phyloP scores from a whole-genome alignment of 1,140 invertebrate species.

The Drosophila murphyi region DNA sequence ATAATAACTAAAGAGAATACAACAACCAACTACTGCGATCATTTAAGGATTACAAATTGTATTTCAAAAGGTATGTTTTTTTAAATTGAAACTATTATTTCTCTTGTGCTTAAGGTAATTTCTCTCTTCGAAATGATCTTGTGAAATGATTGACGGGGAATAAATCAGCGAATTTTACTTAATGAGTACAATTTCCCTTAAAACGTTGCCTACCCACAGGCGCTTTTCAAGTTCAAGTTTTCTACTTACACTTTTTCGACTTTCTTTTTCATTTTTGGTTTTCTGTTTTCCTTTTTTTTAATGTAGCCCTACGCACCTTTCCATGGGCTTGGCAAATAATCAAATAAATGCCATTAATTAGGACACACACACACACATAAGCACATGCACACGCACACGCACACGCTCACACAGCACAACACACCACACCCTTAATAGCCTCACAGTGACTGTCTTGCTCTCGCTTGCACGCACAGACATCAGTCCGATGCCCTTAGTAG shows the following conservation, averaged over 20 bases:
- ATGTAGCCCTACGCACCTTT: constrained; percentile 53
- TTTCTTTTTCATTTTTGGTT: constrained; percentile 5
- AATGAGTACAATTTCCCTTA: not conserved
- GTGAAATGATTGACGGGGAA: too few species aligned
- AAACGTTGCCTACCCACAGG: constrained; percentile 47
- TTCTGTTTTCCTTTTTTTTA: constrained; percentile 41
- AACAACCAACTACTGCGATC: constrained; percentile 16
- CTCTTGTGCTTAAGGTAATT: not conserved
- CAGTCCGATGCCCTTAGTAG: not conserved
- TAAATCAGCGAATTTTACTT: not conserved
- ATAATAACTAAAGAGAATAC: constrained; percentile 17
- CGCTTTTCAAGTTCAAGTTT: constrained; percentile 40
- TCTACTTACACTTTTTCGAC: constrained; percentile 6
- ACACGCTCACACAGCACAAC: not conserved
- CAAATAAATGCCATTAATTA: constrained; percentile 80
- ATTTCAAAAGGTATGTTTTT: constrained; percentile 40
- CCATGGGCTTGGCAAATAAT: constrained; percentile 51
- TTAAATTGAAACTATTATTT: not conserved
- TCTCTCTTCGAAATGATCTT: not conserved
- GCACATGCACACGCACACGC: constrained; percentile 16
- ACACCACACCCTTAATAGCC: constrained; percentile 45
- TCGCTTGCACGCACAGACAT: not conserved
- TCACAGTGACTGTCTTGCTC: not conserved
- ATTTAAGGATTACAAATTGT: constrained; percentile 30
- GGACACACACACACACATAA: constrained; percentile 43